Percentiles rank a stretch among this genome's conserved stretches.
These are phyloP conservation scores for Fistularia tabacaria DNA, from an alignment of 2,797 vertebrate species.

Conservation along the genomic window DNA sequence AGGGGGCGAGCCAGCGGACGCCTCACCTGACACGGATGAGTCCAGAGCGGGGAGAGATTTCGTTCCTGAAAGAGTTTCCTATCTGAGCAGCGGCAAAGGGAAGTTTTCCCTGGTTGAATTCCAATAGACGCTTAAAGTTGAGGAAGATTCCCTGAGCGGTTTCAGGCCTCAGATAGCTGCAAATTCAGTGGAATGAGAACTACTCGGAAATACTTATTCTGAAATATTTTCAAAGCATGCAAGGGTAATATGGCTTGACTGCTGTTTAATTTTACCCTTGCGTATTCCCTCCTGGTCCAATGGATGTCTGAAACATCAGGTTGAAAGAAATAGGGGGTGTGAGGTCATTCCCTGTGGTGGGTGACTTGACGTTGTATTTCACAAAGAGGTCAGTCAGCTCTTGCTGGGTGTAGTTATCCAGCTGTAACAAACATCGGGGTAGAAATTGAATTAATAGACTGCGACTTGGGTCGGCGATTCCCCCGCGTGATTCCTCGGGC, in stretches of 20 bases:
- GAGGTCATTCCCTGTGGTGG: slow-evolving; percentile 91
- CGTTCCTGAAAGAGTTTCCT: slow-evolving; percentile 97
- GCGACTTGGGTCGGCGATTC: not conserved
- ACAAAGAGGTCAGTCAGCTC: slow-evolving; percentile 91
- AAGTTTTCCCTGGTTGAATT: slow-evolving; percentile 98
- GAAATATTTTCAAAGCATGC: not conserved
- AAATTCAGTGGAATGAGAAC: slow-evolving; percentile 1
- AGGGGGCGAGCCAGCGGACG: not conserved
- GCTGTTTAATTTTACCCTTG: slow-evolving; percentile 77
- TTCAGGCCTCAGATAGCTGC: slow-evolving; percentile 96
- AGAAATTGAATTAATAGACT: not conserved
- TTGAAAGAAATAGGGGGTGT: slow-evolving; percentile 92
- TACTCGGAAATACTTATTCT: not conserved
- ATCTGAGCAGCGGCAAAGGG: slow-evolving; percentile 98
- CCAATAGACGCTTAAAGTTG: slow-evolving; percentile 97
- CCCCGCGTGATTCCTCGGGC: no score
- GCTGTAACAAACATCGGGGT: slow-evolving; percentile 58
- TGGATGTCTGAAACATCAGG: slow-evolving; percentile 98
- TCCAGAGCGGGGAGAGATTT: slow-evolving; percentile 97
- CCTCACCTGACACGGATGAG: slow-evolving; percentile 94
- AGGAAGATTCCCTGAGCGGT: slow-evolving; percentile 99
- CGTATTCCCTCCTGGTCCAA: slow-evolving; percentile 96
- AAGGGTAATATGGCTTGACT: fast-evolving
- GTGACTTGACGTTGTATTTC: slow-evolving; percentile 95
- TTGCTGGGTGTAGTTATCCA: slow-evolving; percentile 94